Conservation (phyloP, 1,140 invertebrate species). For the Aphaenogaster ashmeadi region DNA sequence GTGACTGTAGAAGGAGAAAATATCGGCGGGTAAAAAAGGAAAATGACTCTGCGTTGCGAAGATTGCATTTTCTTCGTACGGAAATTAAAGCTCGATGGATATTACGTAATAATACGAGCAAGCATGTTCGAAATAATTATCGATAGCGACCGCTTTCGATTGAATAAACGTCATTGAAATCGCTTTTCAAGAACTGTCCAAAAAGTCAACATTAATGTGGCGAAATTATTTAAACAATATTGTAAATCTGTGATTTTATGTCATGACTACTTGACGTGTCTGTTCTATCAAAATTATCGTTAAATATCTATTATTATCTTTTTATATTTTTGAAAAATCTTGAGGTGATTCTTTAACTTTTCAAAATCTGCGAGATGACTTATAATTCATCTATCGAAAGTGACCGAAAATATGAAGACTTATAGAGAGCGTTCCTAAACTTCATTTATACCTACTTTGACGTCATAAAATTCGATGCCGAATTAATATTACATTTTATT, state of each 20-base stretch:
- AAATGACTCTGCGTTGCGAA: background rate
- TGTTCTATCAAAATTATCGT: background rate
- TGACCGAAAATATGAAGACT: background rate
- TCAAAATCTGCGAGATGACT: background rate
- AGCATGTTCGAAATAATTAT: background rate
- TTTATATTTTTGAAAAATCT: background rate
- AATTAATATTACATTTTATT: conserved; percentile 16
- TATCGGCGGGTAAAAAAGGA: background rate
- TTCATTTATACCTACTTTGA: background rate
- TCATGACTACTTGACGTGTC: background rate
- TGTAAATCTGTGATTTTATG: background rate
- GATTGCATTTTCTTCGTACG: background rate
- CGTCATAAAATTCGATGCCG: background rate
- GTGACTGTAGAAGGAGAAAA: background rate
- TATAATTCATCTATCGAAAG: no score
- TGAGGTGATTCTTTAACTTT: background rate
- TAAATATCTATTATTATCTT: background rate
- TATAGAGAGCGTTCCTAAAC: background rate
- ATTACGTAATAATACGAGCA: background rate
- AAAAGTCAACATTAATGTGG: background rate
- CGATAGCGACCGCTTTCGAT: background rate
- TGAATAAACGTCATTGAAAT: background rate
- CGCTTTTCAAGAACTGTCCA: background rate
- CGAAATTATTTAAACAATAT: background rate
- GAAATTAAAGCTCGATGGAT: background rate